Conservation (phyloP, 1,140 invertebrate species). For the Neodiprion pinetum region DNA sequence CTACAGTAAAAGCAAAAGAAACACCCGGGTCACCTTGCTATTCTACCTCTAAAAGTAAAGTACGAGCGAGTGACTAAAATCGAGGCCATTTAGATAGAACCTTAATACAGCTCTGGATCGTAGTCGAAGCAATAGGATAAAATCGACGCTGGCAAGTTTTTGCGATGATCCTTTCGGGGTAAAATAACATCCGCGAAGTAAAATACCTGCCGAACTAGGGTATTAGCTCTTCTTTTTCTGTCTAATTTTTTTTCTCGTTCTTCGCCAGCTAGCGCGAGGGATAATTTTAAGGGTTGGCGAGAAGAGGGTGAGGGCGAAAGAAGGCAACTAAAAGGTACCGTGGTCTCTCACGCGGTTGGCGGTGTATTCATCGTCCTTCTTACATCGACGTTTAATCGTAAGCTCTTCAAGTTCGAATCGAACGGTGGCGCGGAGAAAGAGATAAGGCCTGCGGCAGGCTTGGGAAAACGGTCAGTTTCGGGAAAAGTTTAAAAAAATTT, state of each 20-base stretch:
- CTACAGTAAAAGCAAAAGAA: too few relatives aligned
- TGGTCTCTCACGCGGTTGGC: background rate
- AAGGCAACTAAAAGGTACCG: background rate
- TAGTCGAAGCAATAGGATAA: background rate
- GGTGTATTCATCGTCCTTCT: background rate
- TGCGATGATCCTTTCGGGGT: conserved; percentile 41
- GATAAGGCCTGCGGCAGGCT: background rate
- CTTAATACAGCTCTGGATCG: too few relatives aligned
- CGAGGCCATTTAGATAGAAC: too few relatives aligned
- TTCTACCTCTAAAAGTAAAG: too few relatives aligned
- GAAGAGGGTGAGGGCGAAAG: background rate
- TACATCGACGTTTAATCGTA: background rate
- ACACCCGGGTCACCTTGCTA: too few relatives aligned
- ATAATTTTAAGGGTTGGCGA: background rate
- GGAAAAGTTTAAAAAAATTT: background rate
- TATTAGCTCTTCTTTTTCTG: background rate
- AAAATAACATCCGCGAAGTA: conserved; percentile 25
- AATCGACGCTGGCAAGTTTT: conserved; percentile 11
- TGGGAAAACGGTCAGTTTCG: background rate
- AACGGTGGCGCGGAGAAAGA: background rate
- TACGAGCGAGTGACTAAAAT: too few relatives aligned
- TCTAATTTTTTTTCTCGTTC: background rate
- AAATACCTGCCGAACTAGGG: background rate
- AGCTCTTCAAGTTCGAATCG: background rate
- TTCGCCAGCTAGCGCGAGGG: background rate